Percentiles rank a stretch among this genome's conserved stretches.
Evolutionary conservation across 2,888 invertebrate genomes (phyloP).

Genomic region (Sphaerophoria rueppellii): DNA sequence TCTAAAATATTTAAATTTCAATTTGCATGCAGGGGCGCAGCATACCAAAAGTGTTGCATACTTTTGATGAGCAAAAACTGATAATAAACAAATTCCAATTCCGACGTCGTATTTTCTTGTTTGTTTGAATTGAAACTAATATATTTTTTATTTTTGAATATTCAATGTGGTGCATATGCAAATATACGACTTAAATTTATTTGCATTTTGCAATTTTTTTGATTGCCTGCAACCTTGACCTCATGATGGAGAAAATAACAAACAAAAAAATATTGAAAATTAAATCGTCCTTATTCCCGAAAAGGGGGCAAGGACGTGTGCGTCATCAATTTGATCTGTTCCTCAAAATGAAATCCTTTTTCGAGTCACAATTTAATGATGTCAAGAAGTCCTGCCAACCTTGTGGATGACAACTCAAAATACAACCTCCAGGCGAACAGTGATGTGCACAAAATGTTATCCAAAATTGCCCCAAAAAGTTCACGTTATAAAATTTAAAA

Average conservation of each 20-base stretch:
- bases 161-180: constrained; percentile 39
- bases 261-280: constrained; percentile 2
- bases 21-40: constrained; percentile 51
- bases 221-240: constrained; percentile 47
- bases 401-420: neutral
- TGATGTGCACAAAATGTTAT: neutral
- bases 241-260: neutral
- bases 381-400: constrained; percentile 39
- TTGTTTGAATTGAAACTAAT: neutral
- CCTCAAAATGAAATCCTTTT: constrained; percentile 69
- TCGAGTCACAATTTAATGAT: constrained; percentile 64
- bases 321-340: constrained; percentile 10
- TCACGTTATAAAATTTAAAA: neutral
- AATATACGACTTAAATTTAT: neutral
- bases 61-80: constrained; percentile 52
- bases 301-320: constrained; percentile 5
- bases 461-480: neutral
- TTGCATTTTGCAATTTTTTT: neutral
- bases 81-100: constrained; percentile 50
- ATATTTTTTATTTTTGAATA: constrained; percentile 10
- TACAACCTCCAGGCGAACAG: neutral
- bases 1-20: constrained; percentile 70
- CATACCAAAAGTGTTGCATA: constrained; percentile 5
- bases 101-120: neutral
- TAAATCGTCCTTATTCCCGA: constrained; percentile 23